A percentile compares a stretch with the other conserved stretches of the same genome.
Conservation (phyloP, 1,140 invertebrate species). For the Copidosoma floridanum region DNA sequence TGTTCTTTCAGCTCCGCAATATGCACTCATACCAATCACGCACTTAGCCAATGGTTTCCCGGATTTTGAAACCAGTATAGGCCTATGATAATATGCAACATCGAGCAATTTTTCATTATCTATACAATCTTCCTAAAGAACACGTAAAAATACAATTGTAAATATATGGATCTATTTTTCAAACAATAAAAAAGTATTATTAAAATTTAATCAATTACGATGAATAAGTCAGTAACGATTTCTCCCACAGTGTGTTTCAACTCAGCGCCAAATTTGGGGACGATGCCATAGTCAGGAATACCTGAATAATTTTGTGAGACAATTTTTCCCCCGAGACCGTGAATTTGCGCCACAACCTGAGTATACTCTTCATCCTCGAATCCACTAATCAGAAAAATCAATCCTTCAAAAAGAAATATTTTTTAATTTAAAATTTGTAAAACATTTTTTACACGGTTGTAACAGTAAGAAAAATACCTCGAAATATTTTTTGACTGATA, state of each 20-base stretch:
- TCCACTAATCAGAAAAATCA: conserved; percentile 52
- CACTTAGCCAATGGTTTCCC: conserved; percentile 65
- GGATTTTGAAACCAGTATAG: conserved; percentile 55
- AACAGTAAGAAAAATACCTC: conserved; percentile 32
- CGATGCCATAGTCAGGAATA: conserved; percentile 61
- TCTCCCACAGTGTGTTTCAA: conserved; percentile 53
- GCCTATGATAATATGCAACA: conserved; percentile 65
- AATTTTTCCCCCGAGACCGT: conserved; percentile 54
- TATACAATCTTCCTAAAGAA: conserved; percentile 61
- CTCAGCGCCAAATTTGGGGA: conserved; percentile 49
- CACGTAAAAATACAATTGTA: conserved; percentile 27
- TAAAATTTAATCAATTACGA: conserved; percentile 51
- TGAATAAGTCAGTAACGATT: conserved; percentile 61
- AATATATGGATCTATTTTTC: conserved; percentile 1
- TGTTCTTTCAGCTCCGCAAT: conserved; percentile 66
- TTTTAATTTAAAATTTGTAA: no score
- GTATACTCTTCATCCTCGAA: conserved; percentile 50
- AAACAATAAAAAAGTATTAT: not conserved
- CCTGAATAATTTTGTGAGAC: conserved; percentile 51
- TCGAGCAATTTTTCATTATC: conserved; percentile 60
- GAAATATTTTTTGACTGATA: conserved; percentile 34
- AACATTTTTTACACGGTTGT: no score
- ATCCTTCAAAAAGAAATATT: no score
- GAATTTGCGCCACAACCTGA: conserved; percentile 48
- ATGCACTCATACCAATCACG: conserved; percentile 76